phyloP scores from a whole-genome alignment of 2,888 invertebrate species.

The Drosophila prolongata region DNA sequence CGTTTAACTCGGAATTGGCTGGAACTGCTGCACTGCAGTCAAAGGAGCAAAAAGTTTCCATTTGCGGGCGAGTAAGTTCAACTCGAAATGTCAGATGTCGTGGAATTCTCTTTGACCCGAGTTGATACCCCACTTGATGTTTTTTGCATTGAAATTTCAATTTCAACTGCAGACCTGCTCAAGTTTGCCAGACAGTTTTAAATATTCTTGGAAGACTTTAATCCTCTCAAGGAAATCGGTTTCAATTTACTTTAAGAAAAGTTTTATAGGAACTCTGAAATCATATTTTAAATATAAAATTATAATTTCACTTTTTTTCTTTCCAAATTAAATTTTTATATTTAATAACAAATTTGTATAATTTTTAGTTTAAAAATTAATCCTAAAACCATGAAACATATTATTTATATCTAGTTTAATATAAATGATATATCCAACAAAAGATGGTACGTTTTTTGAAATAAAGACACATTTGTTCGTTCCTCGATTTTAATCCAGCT shows the following conservation, averaged over 20 bases:
- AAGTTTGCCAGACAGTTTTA: constrained; percentile 7
- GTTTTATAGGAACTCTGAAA: background rate
- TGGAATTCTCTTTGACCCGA: constrained; percentile 40
- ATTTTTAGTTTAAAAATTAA: no score
- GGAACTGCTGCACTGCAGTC: constrained; percentile 45
- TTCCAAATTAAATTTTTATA: no score
- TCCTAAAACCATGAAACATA: no score
- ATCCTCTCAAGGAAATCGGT: background rate
- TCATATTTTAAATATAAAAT: no score
- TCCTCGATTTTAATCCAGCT: no score
- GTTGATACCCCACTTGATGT: constrained; percentile 13
- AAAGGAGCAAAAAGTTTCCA: constrained; percentile 45
- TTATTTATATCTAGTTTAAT: no score
- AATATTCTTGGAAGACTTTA: background rate
- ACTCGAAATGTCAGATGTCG: constrained; percentile 41
- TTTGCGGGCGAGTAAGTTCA: constrained; percentile 40
- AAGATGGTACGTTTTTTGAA: no score
- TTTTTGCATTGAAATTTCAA: constrained; percentile 34
- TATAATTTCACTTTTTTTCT: no score
- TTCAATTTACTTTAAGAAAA: background rate
- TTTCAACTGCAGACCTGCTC: constrained; percentile 11
- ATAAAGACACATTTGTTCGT: no score
- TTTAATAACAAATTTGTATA: no score
- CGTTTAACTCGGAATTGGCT: constrained; percentile 61
- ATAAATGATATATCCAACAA: no score